A percentile compares a stretch with the other conserved stretches of the same genome.
phyloP scores from a whole-genome alignment of 2,888 invertebrate genomes.

The Synanthedon formicaeformis region DNA sequence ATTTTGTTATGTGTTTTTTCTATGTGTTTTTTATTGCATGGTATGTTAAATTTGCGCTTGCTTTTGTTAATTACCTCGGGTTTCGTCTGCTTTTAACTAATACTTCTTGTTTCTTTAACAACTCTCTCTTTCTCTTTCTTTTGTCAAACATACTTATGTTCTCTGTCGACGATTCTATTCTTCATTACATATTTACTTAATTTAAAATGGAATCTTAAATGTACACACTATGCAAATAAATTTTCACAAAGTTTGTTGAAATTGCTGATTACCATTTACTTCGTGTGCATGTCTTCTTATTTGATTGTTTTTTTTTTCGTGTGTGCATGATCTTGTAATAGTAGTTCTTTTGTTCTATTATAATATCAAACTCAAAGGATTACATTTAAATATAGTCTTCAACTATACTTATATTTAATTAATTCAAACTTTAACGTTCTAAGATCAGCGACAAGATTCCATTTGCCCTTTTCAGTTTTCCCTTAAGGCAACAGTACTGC shows the following conservation, averaged over 20 bases:
- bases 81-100: not conserved
- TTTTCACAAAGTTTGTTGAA: no score
- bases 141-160: not conserved
- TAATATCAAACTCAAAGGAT: conserved; percentile 24
- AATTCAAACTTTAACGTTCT: conserved; percentile 14
- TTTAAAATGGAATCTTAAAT: not conserved
- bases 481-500: conserved; percentile 1
- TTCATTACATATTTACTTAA: not conserved
- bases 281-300: conserved; percentile 22
- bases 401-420: not conserved
- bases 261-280: not conserved
- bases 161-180: not conserved
- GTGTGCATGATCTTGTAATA: not conserved
- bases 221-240: not conserved
- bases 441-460: conserved; percentile 70
- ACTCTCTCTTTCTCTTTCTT: not conserved
- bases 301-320: not conserved
- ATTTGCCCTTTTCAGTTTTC: conserved; percentile 27
- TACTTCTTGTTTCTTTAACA: not conserved
- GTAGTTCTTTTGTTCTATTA: conserved; percentile 4
- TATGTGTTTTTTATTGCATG: not conserved
- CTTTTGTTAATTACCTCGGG: not conserved
- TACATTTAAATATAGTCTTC: no score
- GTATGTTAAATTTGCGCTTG: not conserved
- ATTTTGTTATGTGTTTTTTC: not conserved